A percentile compares a stretch with the other conserved stretches of the same genome.
Evolutionary conservation across 30 jellyfish, hydroid and myxozoan genomes (phyloP).

Genomic region (Chironex yamaguchii): DNA sequence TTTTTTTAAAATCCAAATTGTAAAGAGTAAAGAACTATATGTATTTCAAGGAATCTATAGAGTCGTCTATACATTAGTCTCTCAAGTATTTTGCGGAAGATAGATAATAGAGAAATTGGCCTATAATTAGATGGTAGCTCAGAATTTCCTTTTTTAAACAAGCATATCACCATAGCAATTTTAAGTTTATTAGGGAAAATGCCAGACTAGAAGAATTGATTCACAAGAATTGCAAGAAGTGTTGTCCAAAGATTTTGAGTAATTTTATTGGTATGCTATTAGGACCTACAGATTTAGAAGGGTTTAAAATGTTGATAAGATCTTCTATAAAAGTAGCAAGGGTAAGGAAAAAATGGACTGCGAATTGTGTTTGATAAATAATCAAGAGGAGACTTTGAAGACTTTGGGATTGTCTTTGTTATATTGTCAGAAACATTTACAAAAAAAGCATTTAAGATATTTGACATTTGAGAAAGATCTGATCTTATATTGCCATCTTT

Average conservation of each 20-base stretch:
- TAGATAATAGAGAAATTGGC: slow-evolving; percentile 49
- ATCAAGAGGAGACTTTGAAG: neutral
- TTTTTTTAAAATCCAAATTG: slow-evolving; percentile 50
- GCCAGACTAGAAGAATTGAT: slow-evolving; percentile 34
- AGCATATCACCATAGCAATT: slow-evolving; percentile 30
- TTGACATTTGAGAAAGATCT: slow-evolving; percentile 19
- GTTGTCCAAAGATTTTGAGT: slow-evolving; percentile 41
- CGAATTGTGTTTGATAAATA: neutral
- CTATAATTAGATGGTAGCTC: slow-evolving; percentile 39
- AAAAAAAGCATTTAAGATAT: slow-evolving; percentile 20
- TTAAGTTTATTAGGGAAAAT: slow-evolving; percentile 16
- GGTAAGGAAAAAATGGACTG: slow-evolving; percentile 23
- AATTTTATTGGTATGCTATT: slow-evolving; percentile 43
- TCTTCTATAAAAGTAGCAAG: slow-evolving; percentile 57
- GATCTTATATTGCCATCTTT: too few species aligned
- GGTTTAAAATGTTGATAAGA: slow-evolving; percentile 29
- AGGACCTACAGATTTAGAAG: slow-evolving; percentile 65
- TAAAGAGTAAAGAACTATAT: slow-evolving; percentile 9
- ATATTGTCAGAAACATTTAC: slow-evolving; percentile 31
- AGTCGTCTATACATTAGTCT: slow-evolving; percentile 48
- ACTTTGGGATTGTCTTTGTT: neutral
- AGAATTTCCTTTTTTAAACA: slow-evolving; percentile 61
- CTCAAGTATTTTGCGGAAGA: slow-evolving; percentile 47
- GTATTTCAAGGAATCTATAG: slow-evolving; percentile 36
- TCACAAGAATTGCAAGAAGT: slow-evolving; percentile 44